Evolutionary conservation across 1,140 invertebrate genomes (phyloP).

Genomic region (Ditylenchus dipsaci): DNA sequence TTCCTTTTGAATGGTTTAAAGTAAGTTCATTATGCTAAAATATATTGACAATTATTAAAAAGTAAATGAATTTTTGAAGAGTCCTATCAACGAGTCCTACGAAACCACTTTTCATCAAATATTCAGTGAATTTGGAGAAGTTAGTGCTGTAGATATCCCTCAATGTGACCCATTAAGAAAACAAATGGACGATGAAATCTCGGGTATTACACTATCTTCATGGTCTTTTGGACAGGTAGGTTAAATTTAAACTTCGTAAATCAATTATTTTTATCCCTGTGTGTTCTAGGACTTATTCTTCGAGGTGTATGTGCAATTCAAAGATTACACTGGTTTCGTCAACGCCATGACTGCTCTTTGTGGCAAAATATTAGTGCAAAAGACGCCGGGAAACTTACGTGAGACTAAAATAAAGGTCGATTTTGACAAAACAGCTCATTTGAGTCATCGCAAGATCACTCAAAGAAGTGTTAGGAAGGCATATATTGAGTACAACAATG

Average conservation of each 20-base stretch:
- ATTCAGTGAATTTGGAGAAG: slow-evolving; percentile 24
- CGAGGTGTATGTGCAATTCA: slow-evolving; percentile 32
- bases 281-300: slow-evolving; percentile 31
- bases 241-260: slow-evolving; percentile 10
- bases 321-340: slow-evolving; percentile 21
- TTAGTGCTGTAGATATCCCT: slow-evolving; percentile 27
- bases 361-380: slow-evolving; percentile 18
- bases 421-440: slow-evolving; percentile 29
- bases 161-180: slow-evolving; percentile 31
- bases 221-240: slow-evolving; percentile 27
- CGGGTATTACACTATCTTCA: slow-evolving; percentile 30
- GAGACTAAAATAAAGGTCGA: slow-evolving; percentile 33
- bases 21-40: slow-evolving; percentile 11
- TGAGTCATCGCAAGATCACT: slow-evolving; percentile 27
- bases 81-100: slow-evolving; percentile 8
- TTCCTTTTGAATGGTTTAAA: slow-evolving; percentile 36
- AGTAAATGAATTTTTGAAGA: slow-evolving; percentile 11
- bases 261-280: too few relatives aligned
- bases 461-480: slow-evolving; percentile 21
- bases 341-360: slow-evolving; percentile 22
- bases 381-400: slow-evolving; percentile 5
- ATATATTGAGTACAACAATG: slow-evolving; percentile 23
- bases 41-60: slow-evolving; percentile 5
- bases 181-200: slow-evolving; percentile 31
- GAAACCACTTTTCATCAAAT: slow-evolving; percentile 24